Percentiles rank a stretch among this genome's conserved stretches.
phyloP scores from a whole-genome alignment of 2,888 invertebrate species.

The Anarsia innoxiella region DNA sequence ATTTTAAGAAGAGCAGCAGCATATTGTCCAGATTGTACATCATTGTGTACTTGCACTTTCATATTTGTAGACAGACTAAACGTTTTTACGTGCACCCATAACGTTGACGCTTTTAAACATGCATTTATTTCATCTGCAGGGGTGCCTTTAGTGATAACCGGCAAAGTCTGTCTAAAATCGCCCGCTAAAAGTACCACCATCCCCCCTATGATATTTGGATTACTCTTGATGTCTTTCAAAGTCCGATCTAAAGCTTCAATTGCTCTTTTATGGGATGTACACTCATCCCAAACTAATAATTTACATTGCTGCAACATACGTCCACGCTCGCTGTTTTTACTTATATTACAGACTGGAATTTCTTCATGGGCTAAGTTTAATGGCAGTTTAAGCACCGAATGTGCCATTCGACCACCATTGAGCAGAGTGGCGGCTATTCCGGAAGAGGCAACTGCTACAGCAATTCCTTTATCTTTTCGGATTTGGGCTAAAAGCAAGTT shows the following conservation, averaged over 20 bases:
- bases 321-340: constrained; percentile 18
- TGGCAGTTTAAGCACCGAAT: constrained; percentile 16
- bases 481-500: constrained; percentile 16
- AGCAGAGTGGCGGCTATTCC: constrained; percentile 16
- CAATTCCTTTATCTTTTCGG: constrained; percentile 18
- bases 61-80: constrained; percentile 19
- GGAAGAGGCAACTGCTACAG: constrained; percentile 19
- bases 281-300: constrained; percentile 18
- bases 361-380: constrained; percentile 19
- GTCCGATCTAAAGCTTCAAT: constrained; percentile 15
- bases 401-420: constrained; percentile 9
- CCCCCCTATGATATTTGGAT: constrained; percentile 15
- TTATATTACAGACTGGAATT: constrained; percentile 19
- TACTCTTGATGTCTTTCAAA: constrained; percentile 13
- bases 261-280: constrained; percentile 16
- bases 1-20: constrained; percentile 22
- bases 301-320: constrained; percentile 17
- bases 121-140: constrained; percentile 25
- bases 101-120: constrained; percentile 21
- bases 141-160: constrained; percentile 23
- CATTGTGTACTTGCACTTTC: constrained; percentile 21
- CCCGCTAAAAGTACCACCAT: constrained; percentile 18
- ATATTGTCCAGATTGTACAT: constrained; percentile 18
- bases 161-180: constrained; percentile 22
- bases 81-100: constrained; percentile 18